Base-by-base conservation (phyloP, 2,113 vertebrate genomes). In the Menidia beryllina region DNA sequence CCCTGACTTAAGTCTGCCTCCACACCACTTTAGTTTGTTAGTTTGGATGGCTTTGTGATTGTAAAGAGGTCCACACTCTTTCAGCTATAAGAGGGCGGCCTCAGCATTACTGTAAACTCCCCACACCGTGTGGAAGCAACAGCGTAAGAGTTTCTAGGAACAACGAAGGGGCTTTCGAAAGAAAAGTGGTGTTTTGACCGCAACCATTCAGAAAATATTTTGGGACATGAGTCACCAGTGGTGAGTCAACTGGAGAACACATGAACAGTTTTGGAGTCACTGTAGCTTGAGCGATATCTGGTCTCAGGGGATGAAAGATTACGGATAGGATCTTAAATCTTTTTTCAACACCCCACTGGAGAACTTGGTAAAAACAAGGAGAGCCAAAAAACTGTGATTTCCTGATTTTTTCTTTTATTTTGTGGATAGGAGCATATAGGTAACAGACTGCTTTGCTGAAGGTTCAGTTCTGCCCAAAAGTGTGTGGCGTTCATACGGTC, bases 201-300 rank as follows among this genome's bases (percentile, higher is more conserved):
- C 90, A 87, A 85, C 79, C 58, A 68, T 74, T 75, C 67, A 51
- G 62, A 79, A 59, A 83, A 76, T 82, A 86, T 69, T 77, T 73
- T 79, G 30, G 54, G 75, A 72, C 53, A 68, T 87, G 87, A 91
- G 78, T 91, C 90, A 91, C 51, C 53, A n/a, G n/a, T n/a, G n/a
- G n/a, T n/a, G n/a, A n/a, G n/a, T 48, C 25, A 69, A 72, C 77
- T 54, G 68, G 49, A 75, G 69, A 64, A 72, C 74, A 61, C 64
- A 85, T 84, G 77, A 79, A 83, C 84, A 86, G 76, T 45, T 67
- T 36, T 61, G 61, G 26, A 66, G 69, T 19, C 53, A 65, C 54
- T 45, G 27, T 38, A 61, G 56, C 25, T 53, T 36, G 17, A 34
- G 52, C 61, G 56, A 72, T 5, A 36, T 19, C 58, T 25, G 0